Conservation (phyloP, 2,888 invertebrate species). For the Drymonia ruficornis region DNA sequence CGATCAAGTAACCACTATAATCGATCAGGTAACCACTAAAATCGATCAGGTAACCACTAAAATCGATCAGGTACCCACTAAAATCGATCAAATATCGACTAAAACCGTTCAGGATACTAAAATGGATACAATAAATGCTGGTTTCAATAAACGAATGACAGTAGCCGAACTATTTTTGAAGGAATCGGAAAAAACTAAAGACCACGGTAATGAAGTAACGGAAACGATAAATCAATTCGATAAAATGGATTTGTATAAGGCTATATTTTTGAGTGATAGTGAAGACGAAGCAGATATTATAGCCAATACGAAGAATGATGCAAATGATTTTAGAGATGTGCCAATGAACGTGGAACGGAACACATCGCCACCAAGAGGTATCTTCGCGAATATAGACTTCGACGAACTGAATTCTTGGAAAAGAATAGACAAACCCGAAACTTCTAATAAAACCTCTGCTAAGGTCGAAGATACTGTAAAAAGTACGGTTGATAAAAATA, state of each 20-base stretch:
- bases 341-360: slow-evolving; percentile 86
- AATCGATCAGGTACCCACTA: slow-evolving; percentile 1
- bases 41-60: slow-evolving; percentile 6
- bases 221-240: slow-evolving; percentile 78
- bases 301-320: slow-evolving; percentile 18
- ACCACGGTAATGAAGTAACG: slow-evolving; percentile 55
- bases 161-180: slow-evolving; percentile 76
- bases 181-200: slow-evolving; percentile 69
- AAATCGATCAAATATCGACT: slow-evolving; percentile 1
- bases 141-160: slow-evolving; percentile 69
- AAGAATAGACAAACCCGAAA: slow-evolving; percentile 41
- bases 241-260: slow-evolving; percentile 92
- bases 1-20: slow-evolving; percentile 7
- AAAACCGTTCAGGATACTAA: neutral
- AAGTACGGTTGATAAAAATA: slow-evolving; percentile 17
- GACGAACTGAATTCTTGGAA: slow-evolving; percentile 83
- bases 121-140: slow-evolving; percentile 19
- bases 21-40: slow-evolving; percentile 6
- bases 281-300: slow-evolving; percentile 83
- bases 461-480: slow-evolving; percentile 15
- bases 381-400: slow-evolving; percentile 88
- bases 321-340: slow-evolving; percentile 55
- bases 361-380: slow-evolving; percentile 88
- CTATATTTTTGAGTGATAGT: slow-evolving; percentile 94
- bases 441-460: slow-evolving; percentile 17